phyloP scores from a whole-genome alignment of 2,113 vertebrate species.

The Pitta sordida region DNA sequence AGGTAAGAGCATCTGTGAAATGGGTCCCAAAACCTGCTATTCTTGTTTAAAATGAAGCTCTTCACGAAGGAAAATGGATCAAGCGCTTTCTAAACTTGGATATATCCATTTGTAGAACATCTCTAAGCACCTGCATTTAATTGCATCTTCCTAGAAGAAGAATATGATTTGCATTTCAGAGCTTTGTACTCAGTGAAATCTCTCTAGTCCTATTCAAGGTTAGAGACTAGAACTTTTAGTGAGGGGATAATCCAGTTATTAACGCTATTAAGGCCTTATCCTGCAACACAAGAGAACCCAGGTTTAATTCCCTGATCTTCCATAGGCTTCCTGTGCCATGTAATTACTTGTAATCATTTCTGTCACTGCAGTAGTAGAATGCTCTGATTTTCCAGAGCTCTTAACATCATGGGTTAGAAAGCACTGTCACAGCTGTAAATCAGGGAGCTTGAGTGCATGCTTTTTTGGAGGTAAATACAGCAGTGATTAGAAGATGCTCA shows the following conservation, averaged over 20 bases:
- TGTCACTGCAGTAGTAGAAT: not conserved
- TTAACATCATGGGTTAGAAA: not conserved
- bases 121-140: not conserved
- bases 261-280: not conserved
- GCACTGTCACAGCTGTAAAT: not conserved
- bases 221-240: not conserved
- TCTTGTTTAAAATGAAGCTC: not conserved
- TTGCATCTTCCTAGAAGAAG: not conserved
- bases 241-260: not conserved
- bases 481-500: not conserved
- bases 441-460: not conserved
- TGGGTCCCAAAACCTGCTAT: not conserved
- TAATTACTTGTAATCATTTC: not conserved
- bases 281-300: not conserved
- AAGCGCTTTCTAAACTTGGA: not conserved
- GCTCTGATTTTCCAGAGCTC: not conserved
- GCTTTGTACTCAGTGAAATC: not conserved
- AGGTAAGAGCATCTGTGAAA: not conserved
- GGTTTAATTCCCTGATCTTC: not conserved
- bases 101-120: not conserved
- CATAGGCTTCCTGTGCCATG: not conserved
- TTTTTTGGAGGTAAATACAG: not conserved
- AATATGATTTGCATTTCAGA: not conserved
- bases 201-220: not conserved
- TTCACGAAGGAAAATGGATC: not conserved